phyloP scores from a whole-genome alignment of 2,797 vertebrate species.

The Pogoniulus pusillus region DNA sequence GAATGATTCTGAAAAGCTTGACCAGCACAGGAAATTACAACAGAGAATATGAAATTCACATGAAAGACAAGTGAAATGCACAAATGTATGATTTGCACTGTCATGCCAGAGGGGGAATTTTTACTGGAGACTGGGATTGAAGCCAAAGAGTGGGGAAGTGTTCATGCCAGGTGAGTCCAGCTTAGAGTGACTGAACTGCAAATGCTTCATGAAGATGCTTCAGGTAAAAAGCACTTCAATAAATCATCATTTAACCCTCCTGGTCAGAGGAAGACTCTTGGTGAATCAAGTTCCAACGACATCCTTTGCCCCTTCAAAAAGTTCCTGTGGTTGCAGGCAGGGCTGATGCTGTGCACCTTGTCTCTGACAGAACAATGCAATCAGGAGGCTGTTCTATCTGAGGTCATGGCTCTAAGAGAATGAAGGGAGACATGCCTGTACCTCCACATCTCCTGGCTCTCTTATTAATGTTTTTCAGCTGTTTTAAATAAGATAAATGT shows the following conservation, averaged over 20 bases:
- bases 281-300: neutral
- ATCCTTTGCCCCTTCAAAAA: neutral
- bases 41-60: neutral
- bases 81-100: fast-evolving
- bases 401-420: neutral
- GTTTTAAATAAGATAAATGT: slow-evolving; percentile 67
- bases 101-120: neutral
- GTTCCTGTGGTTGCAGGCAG: neutral
- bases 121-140: fast-evolving
- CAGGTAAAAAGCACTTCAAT: neutral
- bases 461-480: slow-evolving; percentile 60
- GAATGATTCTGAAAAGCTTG: neutral
- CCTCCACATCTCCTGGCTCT: slow-evolving; percentile 18
- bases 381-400: neutral
- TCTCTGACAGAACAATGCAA: neutral
- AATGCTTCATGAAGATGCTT: neutral
- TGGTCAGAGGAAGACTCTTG: neutral
- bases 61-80: neutral
- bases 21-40: neutral
- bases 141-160: neutral
- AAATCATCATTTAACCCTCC: neutral
- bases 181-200: neutral
- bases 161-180: neutral
- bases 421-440: neutral
- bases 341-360: neutral